Evolutionary conservation across 2,113 vertebrate species (phyloP).

Genomic region (Ia io): DNA sequence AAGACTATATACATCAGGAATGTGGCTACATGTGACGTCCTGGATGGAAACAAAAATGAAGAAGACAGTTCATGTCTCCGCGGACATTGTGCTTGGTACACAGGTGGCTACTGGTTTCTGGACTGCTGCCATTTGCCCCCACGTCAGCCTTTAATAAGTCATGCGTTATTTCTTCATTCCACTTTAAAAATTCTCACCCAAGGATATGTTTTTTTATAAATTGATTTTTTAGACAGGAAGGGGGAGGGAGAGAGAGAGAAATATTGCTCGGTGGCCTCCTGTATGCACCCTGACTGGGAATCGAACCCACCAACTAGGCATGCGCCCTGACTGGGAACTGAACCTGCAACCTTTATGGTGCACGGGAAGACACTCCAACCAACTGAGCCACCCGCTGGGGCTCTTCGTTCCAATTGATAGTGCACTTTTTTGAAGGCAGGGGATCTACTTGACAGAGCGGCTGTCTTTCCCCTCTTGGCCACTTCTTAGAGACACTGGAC

Average conservation of each 20-base stretch:
- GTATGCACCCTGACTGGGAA: neutral
- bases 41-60: neutral
- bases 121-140: neutral
- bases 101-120: neutral
- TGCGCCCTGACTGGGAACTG: neutral
- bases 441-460: neutral
- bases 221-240: neutral
- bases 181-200: too few relatives aligned
- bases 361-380: neutral
- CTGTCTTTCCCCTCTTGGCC: neutral
- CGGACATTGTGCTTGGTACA: neutral
- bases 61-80: neutral
- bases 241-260: neutral
- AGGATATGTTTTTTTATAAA: neutral
- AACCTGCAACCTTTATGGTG: neutral
- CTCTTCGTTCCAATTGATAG: neutral
- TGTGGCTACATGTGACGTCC: neutral
- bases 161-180: neutral
- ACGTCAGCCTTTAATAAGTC: neutral
- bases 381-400: too few relatives aligned
- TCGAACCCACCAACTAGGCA: neutral
- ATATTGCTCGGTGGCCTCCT: neutral
- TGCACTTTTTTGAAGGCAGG: neutral
- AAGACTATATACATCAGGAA: accelerated
- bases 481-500: neutral